A percentile compares a stretch with the other conserved stretches of the same genome.
phyloP scores from a whole-genome alignment of 2,888 invertebrate species.

The Eumacrocentrus americanus region DNA sequence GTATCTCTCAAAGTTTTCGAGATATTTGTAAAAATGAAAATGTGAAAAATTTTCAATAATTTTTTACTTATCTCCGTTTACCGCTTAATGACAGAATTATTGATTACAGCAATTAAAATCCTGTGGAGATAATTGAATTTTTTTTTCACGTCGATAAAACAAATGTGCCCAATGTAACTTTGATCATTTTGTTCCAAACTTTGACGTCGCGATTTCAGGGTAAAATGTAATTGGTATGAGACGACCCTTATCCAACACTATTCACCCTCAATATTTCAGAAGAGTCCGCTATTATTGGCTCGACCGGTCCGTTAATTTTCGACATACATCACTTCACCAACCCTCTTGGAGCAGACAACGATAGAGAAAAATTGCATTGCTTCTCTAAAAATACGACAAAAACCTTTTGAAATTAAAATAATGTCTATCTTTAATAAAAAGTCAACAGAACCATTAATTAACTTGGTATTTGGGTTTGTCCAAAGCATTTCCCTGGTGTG shows the following conservation, averaged over 20 bases:
- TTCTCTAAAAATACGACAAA: not conserved
- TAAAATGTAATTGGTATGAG: not conserved
- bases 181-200: not conserved
- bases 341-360: not conserved
- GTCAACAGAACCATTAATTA: too few relatives aligned
- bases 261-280: constrained; percentile 8
- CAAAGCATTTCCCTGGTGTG: not conserved
- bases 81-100: too few relatives aligned
- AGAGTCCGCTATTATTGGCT: not conserved
- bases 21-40: not conserved
- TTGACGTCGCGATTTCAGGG: not conserved
- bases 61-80: too few relatives aligned
- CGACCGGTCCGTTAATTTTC: constrained; percentile 1
- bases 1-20: too few relatives aligned
- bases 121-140: not conserved
- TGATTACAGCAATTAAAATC: too few relatives aligned
- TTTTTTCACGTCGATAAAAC: not conserved
- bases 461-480: not conserved
- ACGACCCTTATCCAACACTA: not conserved
- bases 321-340: not conserved
- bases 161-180: not conserved
- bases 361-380: too few relatives aligned
- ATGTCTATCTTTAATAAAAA: too few relatives aligned
- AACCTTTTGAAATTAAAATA: too few relatives aligned
- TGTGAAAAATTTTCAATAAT: too few relatives aligned